A percentile compares a stretch with the other conserved stretches of the same genome.
These are phyloP conservation scores for Nomada fabriciana DNA, from an alignment of 2,888 invertebrate genomes.

Conservation along the genomic window DNA sequence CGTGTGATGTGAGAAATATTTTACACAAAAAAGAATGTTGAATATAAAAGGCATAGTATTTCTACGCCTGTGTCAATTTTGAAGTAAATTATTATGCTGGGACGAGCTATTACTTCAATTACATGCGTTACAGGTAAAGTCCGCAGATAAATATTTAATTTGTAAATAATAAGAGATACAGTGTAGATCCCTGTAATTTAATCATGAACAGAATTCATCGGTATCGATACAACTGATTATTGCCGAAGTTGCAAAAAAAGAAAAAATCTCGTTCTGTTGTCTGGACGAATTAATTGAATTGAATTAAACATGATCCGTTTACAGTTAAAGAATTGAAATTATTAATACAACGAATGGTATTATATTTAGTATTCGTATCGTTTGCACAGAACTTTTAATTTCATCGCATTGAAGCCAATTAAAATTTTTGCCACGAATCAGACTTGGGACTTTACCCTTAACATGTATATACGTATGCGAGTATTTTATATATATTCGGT, in stretches of 20 bases:
- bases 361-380: conserved; percentile 49
- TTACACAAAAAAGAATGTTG: background rate
- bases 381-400: conserved; percentile 28
- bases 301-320: conserved; percentile 16
- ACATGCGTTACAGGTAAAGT: conserved; percentile 64
- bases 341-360: conserved; percentile 56
- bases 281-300: background rate
- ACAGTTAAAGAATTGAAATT: conserved; percentile 21
- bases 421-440: conserved; percentile 8
- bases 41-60: conserved; percentile 24
- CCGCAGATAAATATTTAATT: conserved; percentile 40
- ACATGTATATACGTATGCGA: conserved; percentile 55
- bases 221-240: conserved; percentile 9
- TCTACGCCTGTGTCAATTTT: conserved; percentile 41
- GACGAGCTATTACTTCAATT: conserved; percentile 43
- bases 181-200: conserved; percentile 19
- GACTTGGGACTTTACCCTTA: conserved; percentile 60
- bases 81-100: conserved; percentile 41
- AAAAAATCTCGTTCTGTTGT: conserved; percentile 1
- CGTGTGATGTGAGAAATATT: conserved; percentile 28
- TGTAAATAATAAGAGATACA: conserved; percentile 47
- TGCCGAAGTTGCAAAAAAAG: conserved; percentile 12
- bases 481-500: conserved; percentile 61
- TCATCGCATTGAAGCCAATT: conserved; percentile 14
- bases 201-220: conserved; percentile 16